These are phyloP conservation scores for Pogonophryne albipinna DNA, from an alignment of 2,797 vertebrate genomes.

Conservation along the genomic window DNA sequence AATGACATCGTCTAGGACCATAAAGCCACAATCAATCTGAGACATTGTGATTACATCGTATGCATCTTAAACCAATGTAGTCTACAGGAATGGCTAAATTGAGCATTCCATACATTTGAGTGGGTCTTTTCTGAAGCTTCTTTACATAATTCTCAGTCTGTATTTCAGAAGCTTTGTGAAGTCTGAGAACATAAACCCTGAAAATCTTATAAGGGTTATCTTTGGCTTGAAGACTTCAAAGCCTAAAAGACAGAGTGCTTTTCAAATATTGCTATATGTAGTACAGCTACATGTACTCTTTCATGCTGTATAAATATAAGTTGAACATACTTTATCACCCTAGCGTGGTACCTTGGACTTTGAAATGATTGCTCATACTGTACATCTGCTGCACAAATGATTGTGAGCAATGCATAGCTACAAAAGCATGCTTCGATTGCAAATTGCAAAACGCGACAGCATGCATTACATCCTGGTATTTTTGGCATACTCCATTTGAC, in stretches of 20 bases:
- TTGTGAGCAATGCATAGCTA: too few relatives aligned
- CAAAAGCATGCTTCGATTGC: background rate
- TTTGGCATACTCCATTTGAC: background rate
- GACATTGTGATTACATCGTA: background rate
- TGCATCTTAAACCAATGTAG: background rate
- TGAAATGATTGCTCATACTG: background rate
- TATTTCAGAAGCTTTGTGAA: slow-evolving; percentile 4
- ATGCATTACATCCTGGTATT: background rate
- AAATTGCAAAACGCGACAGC: too few relatives aligned
- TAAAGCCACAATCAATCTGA: background rate
- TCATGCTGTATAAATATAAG: background rate
- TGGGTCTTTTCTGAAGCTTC: background rate
- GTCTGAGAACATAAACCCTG: slow-evolving; percentile 13
- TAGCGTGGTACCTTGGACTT: background rate
- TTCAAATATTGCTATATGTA: background rate
- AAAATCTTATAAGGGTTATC: background rate
- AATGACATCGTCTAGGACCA: background rate
- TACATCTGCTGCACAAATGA: background rate
- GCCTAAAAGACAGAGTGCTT: background rate
- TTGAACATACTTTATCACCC: too few relatives aligned
- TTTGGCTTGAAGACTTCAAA: slow-evolving; percentile 12
- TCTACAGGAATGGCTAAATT: background rate
- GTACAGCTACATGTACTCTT: background rate
- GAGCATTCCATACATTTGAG: background rate
- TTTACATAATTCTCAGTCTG: background rate